Evolutionary conservation across 2,113 vertebrate genomes (phyloP).

Genomic region (Chroicocephalus ridibundus): DNA sequence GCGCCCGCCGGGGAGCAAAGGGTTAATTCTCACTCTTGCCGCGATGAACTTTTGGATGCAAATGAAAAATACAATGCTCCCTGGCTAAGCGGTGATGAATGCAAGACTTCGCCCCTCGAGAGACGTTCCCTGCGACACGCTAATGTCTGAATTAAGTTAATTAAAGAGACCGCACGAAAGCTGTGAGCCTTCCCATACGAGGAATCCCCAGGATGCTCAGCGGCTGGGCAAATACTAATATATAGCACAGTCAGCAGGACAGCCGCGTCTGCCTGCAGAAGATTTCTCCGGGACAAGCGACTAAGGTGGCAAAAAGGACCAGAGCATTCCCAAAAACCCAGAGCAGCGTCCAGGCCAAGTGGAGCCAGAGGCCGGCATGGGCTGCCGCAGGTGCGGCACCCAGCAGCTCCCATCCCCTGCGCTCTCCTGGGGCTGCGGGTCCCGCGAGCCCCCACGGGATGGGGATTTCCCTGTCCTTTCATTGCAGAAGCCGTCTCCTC

Average conservation of each 20-base stretch:
- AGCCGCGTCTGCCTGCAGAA: not conserved
- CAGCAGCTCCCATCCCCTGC: rapidly evolving
- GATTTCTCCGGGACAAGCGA: not conserved
- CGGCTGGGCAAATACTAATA: constrained; percentile 6
- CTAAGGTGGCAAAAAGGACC: not conserved
- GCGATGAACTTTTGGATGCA: not conserved
- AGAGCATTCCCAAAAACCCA: not conserved
- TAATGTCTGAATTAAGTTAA: constrained; percentile 68
- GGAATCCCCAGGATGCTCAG: constrained; percentile 30
- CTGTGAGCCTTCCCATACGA: constrained; percentile 8
- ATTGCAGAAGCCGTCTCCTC: not conserved
- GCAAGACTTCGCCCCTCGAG: constrained; percentile 36
- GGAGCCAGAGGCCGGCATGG: rapidly evolving
- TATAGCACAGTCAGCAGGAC: constrained; percentile 40
- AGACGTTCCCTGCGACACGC: constrained; percentile 9
- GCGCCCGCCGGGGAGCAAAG: not conserved
- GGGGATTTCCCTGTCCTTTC: not conserved
- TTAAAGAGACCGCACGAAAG: constrained; percentile 51
- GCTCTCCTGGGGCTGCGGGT: not conserved
- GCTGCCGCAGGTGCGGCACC: rapidly evolving
- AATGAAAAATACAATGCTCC: constrained; percentile 2
- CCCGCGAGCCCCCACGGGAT: rapidly evolving
- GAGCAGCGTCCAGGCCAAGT: not conserved
- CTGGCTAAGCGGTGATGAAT: constrained; percentile 55
- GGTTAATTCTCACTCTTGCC: not conserved